A percentile compares a stretch with the other conserved stretches of the same genome.
Conservation (phyloP, 2,888 invertebrate species). For the Tenthredo scrophulariae region DNA sequence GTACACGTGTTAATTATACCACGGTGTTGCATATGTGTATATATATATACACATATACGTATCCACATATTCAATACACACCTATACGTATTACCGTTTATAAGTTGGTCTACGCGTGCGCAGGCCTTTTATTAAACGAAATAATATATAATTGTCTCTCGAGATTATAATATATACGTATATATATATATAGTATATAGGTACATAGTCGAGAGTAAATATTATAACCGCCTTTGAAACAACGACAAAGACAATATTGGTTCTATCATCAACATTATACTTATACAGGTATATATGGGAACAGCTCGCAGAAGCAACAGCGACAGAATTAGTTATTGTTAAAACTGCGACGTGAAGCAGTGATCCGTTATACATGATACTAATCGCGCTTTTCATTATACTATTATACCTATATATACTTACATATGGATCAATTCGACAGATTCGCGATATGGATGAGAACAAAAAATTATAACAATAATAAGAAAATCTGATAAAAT, state of each 20-base stretch:
- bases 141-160: constrained; percentile 1
- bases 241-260: background rate
- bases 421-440: too few species aligned
- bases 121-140: background rate
- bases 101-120: background rate
- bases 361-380: background rate
- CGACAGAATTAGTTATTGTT: background rate
- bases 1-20: constrained; percentile 23
- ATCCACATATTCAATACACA: background rate
- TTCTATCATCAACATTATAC: background rate
- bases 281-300: background rate
- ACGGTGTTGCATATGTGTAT: background rate
- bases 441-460: too few species aligned
- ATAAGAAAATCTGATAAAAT: too few species aligned
- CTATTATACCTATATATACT: too few species aligned
- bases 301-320: background rate
- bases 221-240: background rate
- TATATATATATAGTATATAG: background rate
- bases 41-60: background rate
- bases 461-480: too few species aligned
- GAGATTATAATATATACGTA: background rate
- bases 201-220: background rate
- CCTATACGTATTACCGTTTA: background rate
- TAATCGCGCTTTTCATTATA: background rate
- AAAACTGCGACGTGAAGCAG: background rate